phyloP scores from a whole-genome alignment of 2,888 invertebrate species.

The Malachius bipustulatus region DNA sequence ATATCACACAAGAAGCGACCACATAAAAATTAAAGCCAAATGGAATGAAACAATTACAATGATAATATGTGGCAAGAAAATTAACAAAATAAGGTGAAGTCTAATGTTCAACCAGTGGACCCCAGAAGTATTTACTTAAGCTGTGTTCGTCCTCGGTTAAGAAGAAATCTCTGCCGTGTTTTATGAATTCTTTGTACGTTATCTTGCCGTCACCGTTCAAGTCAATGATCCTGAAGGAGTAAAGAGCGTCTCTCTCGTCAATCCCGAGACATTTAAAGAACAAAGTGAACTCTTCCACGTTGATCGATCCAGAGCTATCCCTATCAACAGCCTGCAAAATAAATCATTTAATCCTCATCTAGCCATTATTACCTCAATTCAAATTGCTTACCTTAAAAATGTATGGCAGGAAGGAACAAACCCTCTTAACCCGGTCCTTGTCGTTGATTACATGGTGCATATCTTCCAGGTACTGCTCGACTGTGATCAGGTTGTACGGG shows the following conservation, averaged over 20 bases:
- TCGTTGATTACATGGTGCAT: constrained; percentile 75
- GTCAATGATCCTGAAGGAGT: constrained; percentile 69
- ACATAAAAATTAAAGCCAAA: too few species aligned
- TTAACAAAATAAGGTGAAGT: too few species aligned
- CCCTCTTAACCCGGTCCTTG: constrained; percentile 57
- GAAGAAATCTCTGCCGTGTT: constrained; percentile 70
- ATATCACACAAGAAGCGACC: too few species aligned
- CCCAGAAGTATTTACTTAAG: constrained; percentile 80
- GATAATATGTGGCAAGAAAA: too few species aligned
- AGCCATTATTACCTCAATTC: neutral
- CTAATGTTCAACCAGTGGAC: constrained; percentile 54
- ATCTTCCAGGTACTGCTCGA: constrained; percentile 70
- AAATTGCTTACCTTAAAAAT: constrained; percentile 55
- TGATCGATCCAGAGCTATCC: constrained; percentile 65
- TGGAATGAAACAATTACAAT: too few species aligned
- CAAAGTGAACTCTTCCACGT: constrained; percentile 69
- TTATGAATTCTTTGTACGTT: constrained; percentile 65
- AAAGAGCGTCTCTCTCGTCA: constrained; percentile 59
- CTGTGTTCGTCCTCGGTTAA: constrained; percentile 60
- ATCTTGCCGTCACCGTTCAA: constrained; percentile 67
- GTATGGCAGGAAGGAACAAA: constrained; percentile 67
- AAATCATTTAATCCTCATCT: constrained; percentile 9
- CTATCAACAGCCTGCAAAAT: constrained; percentile 63
- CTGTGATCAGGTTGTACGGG: constrained; percentile 69
- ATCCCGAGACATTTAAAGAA: constrained; percentile 72